Base-by-base conservation (phyloP, 2,888 invertebrate genomes). In the Drosophila yooni region DNA sequence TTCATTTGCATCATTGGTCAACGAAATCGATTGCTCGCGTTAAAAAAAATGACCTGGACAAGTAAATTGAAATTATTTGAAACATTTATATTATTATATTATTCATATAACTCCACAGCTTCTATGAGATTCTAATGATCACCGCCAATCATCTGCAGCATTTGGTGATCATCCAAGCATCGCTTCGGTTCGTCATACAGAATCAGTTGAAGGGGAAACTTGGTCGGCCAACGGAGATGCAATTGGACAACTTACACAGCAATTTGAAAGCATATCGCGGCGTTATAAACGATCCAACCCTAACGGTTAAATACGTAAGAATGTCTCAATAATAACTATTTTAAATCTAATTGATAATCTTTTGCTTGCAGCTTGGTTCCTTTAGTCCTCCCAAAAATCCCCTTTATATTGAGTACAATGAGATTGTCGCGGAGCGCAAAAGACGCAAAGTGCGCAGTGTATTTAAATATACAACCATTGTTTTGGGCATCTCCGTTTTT, bases 1-100 rank as follows among this genome's bases (percentile, higher is more conserved):
- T 92, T 68, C 93, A 93, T 74, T 80, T 93, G 13, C 86, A 92
- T 83, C 93, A 93, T 59, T 93, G 93, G 93, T 87, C 92, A 0
- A 91, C 77, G 27, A 90, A 86, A 38, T 90, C 92, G 0, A 90
- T 93, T 38, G 91, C 91, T 6, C 82, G 90, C 15, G 88, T 92
- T 5, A 88, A 83, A 53, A 67, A 48, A 18, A 59, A 81, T 48
- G 81, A 73, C 21, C 48, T 76, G 66, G 82, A 88, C 4, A 88
- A 88, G 88, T 87, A 53, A 43, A 63, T 62, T 62, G 36, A 59
- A 21, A 51, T 56, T 13, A 15, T 7, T 31, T 50, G 2, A 27
- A 34, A 29, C 33, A 31, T 15, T 25, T 21, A 29, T 69, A 13
- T 48, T 2, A 5, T 0, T 0, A 1, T 7, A 51, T 31, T 18